Evolutionary conservation across 2,113 vertebrate genomes (phyloP).

Genomic region (Phrynosoma platyrhinos): DNA sequence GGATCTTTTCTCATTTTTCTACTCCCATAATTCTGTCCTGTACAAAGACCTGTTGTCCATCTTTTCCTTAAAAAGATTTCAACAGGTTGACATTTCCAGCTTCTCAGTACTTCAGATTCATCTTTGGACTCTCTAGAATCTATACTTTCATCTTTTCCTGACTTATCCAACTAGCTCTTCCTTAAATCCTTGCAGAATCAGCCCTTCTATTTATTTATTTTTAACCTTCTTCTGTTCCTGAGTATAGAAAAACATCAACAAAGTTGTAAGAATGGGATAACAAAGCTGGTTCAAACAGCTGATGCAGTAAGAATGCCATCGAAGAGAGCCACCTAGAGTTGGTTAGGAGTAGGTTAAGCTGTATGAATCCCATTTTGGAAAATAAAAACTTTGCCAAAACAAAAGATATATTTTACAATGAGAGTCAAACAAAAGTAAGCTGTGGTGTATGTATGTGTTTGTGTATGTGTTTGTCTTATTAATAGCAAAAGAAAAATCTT

Average conservation of each 20-base stretch:
- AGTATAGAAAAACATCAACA: not conserved
- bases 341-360: not conserved
- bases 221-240: not conserved
- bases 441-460: not conserved
- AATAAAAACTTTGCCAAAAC: not conserved
- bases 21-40: not conserved
- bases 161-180: not conserved
- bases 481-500: too few relatives aligned
- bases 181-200: not conserved
- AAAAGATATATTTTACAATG: not conserved
- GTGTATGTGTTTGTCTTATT: not conserved
- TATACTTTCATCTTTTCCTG: not conserved
- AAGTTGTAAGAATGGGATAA: not conserved
- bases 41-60: not conserved
- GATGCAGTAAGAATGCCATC: not conserved
- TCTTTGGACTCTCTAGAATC: too few relatives aligned
- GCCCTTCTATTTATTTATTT: not conserved
- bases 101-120: not conserved
- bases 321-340: not conserved
- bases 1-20: not conserved
- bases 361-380: not conserved
- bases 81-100: not conserved
- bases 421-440: not conserved
- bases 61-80: not conserved
- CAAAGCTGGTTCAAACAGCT: not conserved